Evolutionary conservation across 2,113 vertebrate genomes (phyloP).

Genomic region (Dasyurus viverrinus): DNA sequence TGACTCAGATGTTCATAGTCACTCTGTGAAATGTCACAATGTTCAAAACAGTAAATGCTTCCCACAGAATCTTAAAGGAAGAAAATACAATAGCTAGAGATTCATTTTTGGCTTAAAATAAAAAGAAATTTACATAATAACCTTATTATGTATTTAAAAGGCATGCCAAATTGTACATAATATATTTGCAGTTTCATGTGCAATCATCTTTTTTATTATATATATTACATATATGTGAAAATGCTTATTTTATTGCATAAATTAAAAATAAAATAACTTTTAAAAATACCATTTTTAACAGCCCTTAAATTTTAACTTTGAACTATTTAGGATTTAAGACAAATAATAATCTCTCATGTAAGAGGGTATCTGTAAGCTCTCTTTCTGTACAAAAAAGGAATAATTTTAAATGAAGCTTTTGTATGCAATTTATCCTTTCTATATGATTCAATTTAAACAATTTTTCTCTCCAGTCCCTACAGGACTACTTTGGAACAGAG

Average conservation of each 20-base stretch:
- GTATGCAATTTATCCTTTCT: slow-evolving; percentile 53
- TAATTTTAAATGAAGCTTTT: slow-evolving; percentile 51
- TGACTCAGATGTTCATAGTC: background rate
- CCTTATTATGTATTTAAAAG: background rate
- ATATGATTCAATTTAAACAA: slow-evolving; percentile 54
- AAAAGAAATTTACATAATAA: background rate
- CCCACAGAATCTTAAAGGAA: background rate
- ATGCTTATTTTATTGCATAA: background rate
- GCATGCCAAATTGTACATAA: background rate
- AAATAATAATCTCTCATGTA: background rate
- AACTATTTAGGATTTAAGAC: background rate
- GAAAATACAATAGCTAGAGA: background rate
- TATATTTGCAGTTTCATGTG: background rate
- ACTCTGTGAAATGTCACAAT: too few species aligned
- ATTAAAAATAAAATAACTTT: background rate
- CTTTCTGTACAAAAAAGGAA: slow-evolving; percentile 57
- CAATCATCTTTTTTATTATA: background rate
- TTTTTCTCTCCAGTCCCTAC: slow-evolving; percentile 11
- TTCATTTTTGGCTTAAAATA: background rate
- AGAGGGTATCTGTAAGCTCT: slow-evolving; percentile 31
- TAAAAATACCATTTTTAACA: background rate
- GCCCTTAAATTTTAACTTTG: background rate
- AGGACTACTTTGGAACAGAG: background rate
- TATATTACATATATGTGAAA: background rate
- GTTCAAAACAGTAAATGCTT: background rate